Conservation (phyloP, 2,888 invertebrate genomes). For the Sinopyrophorus schimmeli region DNA sequence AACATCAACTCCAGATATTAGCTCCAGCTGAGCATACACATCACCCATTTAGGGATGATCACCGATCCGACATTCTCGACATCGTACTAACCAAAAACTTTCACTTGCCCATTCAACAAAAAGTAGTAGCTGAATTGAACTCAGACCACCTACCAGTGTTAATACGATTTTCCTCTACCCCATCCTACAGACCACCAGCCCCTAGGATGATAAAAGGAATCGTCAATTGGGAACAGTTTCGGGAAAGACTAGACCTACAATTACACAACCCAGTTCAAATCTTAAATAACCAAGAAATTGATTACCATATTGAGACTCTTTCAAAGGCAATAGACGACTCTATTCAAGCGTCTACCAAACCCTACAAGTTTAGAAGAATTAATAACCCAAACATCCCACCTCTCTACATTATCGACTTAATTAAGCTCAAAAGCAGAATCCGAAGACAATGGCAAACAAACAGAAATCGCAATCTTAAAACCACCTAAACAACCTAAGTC, state of each 20-base stretch:
- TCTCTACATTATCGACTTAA: neutral
- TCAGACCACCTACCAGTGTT: neutral
- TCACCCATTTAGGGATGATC: neutral
- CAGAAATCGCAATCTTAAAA: neutral
- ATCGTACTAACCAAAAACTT: neutral
- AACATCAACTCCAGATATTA: neutral
- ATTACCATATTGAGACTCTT: neutral
- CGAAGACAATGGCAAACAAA: constrained; percentile 8
- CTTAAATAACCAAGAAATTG: constrained; percentile 3
- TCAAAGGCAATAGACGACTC: constrained; percentile 5
- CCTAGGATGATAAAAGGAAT: constrained; percentile 1
- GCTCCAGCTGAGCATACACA: neutral
- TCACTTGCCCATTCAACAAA: neutral
- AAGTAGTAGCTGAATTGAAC: constrained; percentile 3
- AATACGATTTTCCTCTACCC: neutral
- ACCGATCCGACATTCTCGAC: neutral
- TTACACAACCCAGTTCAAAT: constrained; percentile 1
- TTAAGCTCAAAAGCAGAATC: constrained; percentile 5
- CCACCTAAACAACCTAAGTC: constrained; percentile 3
- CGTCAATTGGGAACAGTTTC: constrained; percentile 2
- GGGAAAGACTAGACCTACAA: neutral
- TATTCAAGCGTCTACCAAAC: constrained; percentile 4
- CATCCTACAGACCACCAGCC: neutral
- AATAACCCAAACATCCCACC: constrained; percentile 6
- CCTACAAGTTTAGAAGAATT: constrained; percentile 1